These are phyloP conservation scores for Jacana jacana DNA, from an alignment of 2,113 vertebrate species.

Conservation along the genomic window DNA sequence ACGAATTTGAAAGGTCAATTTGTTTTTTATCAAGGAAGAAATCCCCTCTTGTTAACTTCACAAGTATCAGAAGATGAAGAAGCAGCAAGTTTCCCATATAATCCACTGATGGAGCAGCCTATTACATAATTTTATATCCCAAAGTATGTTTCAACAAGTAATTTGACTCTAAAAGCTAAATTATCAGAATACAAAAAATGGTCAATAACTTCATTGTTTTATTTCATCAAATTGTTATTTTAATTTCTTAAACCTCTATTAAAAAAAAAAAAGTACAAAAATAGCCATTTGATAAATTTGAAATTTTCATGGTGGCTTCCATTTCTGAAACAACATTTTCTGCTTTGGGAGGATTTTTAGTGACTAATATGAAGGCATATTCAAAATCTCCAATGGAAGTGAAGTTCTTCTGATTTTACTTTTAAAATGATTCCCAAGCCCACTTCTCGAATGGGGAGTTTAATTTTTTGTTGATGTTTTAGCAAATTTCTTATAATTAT, in stretches of 20 bases:
- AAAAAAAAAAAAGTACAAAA: not conserved
- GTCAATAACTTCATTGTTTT: not conserved
- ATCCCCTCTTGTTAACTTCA: not conserved
- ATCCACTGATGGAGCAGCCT: not conserved
- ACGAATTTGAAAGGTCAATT: not conserved
- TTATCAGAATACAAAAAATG: not conserved
- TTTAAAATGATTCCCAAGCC: not conserved
- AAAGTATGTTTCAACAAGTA: not conserved
- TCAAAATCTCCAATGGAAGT: not conserved
- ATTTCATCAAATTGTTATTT: not conserved
- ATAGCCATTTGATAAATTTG: not conserved
- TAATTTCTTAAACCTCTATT: not conserved
- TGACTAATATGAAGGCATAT: not conserved
- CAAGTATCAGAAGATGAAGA: not conserved
- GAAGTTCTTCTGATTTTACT: not conserved
- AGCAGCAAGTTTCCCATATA: not conserved
- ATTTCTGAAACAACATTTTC: not conserved
- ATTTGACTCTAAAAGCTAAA: not conserved
- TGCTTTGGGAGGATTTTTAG: not conserved
- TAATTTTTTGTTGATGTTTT: not conserved
- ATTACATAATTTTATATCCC: not conserved
- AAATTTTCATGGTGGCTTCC: not conserved
- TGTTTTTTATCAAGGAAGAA: not conserved
- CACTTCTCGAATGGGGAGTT: not conserved
- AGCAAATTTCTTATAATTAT: not conserved